Evolutionary conservation across 2,113 vertebrate genomes (phyloP), one percentile per base, ranked within the genome.

Genomic region (Hippocampus zosterae): DNA sequence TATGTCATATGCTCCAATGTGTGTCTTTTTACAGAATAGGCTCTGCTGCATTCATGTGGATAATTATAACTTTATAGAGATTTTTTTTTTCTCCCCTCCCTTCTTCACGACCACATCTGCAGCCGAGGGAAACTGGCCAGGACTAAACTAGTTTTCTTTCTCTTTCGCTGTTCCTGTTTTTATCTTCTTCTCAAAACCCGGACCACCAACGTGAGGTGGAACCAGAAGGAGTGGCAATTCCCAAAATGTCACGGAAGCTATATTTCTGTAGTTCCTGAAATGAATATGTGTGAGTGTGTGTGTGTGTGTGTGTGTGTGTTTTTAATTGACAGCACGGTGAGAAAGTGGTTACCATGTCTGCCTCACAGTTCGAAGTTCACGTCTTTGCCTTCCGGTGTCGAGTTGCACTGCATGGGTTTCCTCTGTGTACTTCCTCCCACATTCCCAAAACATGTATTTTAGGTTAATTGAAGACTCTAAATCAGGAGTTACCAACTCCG

Each of bases 1-100:
- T 46, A 16, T 29, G 33, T 11, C 27, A 42, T 42, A 64, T 42
- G 21, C 61, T 42, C 40, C 41, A 41, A 53, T n/a, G 55, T 70
- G 29, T 77, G 70, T 82, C 61, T 48, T 82, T 87, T 81, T 85
- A 69, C 81, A 84, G 77, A 85, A 88, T 85, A 87, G 81, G 74
- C 75, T 83, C 85, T 76, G 82, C 81, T 76, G 82, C 80, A 85
- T 91, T 85, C 85, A 88, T 87, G 80, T 88, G 85, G 84, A 91
- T 90, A 90, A 89, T 91, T 90, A 89, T 88, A 89, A 89, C 86
- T 88, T 91, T 82, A 87, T 89, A 75, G 82, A 83, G 82, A 85
- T 88, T 85, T 90, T 84, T 87, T 63, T 65, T 90, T 84, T 33
- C 27, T 79, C 71, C 75, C 77, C 76, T 88, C 83, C 81, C 74